Evolutionary conservation across 2,888 invertebrate species (phyloP).

Genomic region (Podabrus alpinus): DNA sequence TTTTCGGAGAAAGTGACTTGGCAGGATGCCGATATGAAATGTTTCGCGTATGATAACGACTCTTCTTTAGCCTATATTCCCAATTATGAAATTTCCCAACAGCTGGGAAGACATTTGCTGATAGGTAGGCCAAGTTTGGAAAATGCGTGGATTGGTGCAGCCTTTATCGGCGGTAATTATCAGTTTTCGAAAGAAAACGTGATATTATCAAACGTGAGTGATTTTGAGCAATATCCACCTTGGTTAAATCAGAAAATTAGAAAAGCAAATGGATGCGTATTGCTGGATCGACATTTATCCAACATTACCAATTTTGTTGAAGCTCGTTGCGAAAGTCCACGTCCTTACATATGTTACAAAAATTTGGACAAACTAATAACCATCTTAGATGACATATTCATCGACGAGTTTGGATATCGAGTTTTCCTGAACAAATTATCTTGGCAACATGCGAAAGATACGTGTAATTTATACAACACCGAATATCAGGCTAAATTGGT

Average conservation of each 20-base stretch:
- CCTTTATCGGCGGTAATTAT: background rate
- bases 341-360: slow-evolving; percentile 60
- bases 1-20: background rate
- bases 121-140: slow-evolving; percentile 60
- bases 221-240: slow-evolving; percentile 10
- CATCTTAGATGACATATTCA: background rate
- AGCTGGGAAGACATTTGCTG: slow-evolving; percentile 56
- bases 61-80: slow-evolving; percentile 7
- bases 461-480: background rate
- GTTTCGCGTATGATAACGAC: background rate
- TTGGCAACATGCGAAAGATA: slow-evolving; percentile 1
- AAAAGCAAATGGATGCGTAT: slow-evolving; percentile 57
- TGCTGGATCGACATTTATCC: slow-evolving; percentile 57
- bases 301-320: slow-evolving; percentile 57
- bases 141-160: slow-evolving; percentile 60
- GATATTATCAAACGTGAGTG: background rate
- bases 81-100: slow-evolving; percentile 35
- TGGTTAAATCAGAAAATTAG: slow-evolving; percentile 18
- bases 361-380: background rate
- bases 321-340: slow-evolving; percentile 57
- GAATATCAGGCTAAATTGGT: background rate
- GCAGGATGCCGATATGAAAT: background rate
- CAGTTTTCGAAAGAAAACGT: background rate
- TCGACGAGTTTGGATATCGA: slow-evolving; percentile 10
- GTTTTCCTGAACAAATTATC: background rate